phyloP scores from a whole-genome alignment of 2,888 invertebrate genomes.

The Netelia fuscicornis region DNA sequence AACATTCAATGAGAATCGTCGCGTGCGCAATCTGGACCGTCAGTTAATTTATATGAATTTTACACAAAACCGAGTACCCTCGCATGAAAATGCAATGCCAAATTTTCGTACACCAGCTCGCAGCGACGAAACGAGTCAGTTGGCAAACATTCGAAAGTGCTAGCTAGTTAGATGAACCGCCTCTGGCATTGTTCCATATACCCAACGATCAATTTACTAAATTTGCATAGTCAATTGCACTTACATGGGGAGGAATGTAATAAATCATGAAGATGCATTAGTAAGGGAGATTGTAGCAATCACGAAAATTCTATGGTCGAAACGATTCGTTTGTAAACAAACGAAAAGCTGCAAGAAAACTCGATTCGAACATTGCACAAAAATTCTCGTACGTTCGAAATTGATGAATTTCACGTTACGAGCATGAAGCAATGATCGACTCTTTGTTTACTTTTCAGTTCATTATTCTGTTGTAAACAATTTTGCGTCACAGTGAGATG shows the following conservation, averaged over 20 bases:
- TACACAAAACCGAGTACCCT: slow-evolving; percentile 18
- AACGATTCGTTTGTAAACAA: neutral
- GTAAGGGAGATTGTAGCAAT: neutral
- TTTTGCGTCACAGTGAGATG: slow-evolving; percentile 52
- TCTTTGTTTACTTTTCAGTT: slow-evolving; percentile 1
- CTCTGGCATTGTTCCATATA: slow-evolving; percentile 39
- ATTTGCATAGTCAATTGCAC: slow-evolving; percentile 16
- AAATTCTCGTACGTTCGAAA: neutral
- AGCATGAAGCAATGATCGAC: neutral
- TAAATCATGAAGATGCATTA: neutral
- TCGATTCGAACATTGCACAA: too few relatives aligned
- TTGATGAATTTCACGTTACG: neutral
- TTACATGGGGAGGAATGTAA: neutral
- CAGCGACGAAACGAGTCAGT: slow-evolving; percentile 24
- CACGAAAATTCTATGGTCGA: neutral
- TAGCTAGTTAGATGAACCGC: neutral
- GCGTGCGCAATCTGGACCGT: neutral
- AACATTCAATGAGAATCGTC: slow-evolving; percentile 20
- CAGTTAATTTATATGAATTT: slow-evolving; percentile 24
- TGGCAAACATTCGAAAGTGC: slow-evolving; percentile 15
- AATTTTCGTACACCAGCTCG: neutral
- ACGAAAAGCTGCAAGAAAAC: neutral
- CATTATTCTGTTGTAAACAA: slow-evolving; percentile 29
- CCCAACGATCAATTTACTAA: slow-evolving; percentile 21
- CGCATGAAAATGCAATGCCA: neutral